Evolutionary conservation across 2,797 vertebrate species (phyloP), one percentile per base, ranked within the genome.

Genomic region (Triplophysa yarkandensis): DNA sequence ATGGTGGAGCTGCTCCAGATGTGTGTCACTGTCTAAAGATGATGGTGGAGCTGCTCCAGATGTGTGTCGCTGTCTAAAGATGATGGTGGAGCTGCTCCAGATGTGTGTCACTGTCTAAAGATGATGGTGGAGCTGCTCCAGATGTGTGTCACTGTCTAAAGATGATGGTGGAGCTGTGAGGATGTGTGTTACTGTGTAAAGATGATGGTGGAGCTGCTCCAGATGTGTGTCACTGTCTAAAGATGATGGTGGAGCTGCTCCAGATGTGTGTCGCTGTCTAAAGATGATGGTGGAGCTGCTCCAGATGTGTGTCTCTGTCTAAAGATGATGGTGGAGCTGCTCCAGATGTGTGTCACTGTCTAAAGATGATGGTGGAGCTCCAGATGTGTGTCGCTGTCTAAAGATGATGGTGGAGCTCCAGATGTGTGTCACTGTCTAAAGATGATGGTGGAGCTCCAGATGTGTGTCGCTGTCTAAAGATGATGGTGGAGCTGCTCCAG

Each of bases 311-410:
- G 4, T 58, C 48, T 46, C 25, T 3, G 25, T 13, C 58, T 61
- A 41, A 70, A 65, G 48, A 43, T 17, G 63, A 68, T 21, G 66
- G 21, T 17, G 46, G 27, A 10, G 28, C 27, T 32, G 14, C 4
- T 57, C 27, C 16, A 16, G 32, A 34, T 25, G 19, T 46, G 6
- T 27, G 4, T 58, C 48, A 48, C 25, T 3, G 25, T 13, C 58
- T 61, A 41, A 70, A 65, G 48, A 43, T 17, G 63, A 68, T 21
- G 66, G 21, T 17, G 46, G 27, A 10, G 28, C 27, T 32, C n/a
- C n/a, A n/a, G n/a, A n/a, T n/a, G n/a, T n/a, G n/a, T n/a, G n/a
- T n/a, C n/a, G n/a, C n/a, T n/a, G n/a, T n/a, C n/a, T n/a, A n/a
- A n/a, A n/a, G n/a, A n/a, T n/a, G n/a, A n/a, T n/a, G n/a, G n/a